Conservation (phyloP, 2,888 invertebrate genomes). For the Meliscaeva auricollis region DNA sequence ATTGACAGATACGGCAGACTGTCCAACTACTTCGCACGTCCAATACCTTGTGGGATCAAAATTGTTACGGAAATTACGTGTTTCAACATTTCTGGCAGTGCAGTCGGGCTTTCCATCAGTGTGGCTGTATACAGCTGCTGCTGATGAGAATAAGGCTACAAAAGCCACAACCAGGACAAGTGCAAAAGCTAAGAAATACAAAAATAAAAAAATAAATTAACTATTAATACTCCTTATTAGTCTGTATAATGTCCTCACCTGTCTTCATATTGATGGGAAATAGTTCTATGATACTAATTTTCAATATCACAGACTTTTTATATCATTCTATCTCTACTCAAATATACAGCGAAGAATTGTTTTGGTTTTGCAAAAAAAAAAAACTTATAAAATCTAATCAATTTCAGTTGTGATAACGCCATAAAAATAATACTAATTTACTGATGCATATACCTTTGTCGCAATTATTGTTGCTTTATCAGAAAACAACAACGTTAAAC, state of each 20-base stretch:
- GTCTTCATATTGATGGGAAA: slow-evolving; percentile 51
- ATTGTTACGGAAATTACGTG: slow-evolving; percentile 78
- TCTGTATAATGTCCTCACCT: slow-evolving; percentile 24
- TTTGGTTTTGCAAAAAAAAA: slow-evolving; percentile 26
- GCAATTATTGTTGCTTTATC: slow-evolving; percentile 22
- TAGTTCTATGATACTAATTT: slow-evolving; percentile 30
- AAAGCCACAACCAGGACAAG: slow-evolving; percentile 58
- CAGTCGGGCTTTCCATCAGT: slow-evolving; percentile 79
- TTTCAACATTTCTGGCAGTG: slow-evolving; percentile 77
- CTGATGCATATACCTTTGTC: not conserved
- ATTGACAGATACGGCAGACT: slow-evolving; percentile 71
- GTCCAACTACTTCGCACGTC: slow-evolving; percentile 77
- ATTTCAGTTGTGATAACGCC: slow-evolving; percentile 16
- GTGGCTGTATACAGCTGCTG: slow-evolving; percentile 42
- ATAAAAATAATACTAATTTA: not conserved
- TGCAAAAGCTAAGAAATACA: slow-evolving; percentile 21
- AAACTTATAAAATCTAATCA: slow-evolving; percentile 37
- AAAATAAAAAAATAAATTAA: not conserved
- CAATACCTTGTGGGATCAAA: slow-evolving; percentile 80
- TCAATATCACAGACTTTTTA: slow-evolving; percentile 14
- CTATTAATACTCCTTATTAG: not conserved
- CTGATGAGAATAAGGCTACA: slow-evolving; percentile 68
- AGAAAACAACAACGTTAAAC: not conserved
- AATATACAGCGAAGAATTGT: not conserved
- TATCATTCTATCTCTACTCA: not conserved